These are phyloP conservation scores for Calidris pygmaea DNA, from an alignment of 2,113 vertebrate genomes.

Conservation along the genomic window DNA sequence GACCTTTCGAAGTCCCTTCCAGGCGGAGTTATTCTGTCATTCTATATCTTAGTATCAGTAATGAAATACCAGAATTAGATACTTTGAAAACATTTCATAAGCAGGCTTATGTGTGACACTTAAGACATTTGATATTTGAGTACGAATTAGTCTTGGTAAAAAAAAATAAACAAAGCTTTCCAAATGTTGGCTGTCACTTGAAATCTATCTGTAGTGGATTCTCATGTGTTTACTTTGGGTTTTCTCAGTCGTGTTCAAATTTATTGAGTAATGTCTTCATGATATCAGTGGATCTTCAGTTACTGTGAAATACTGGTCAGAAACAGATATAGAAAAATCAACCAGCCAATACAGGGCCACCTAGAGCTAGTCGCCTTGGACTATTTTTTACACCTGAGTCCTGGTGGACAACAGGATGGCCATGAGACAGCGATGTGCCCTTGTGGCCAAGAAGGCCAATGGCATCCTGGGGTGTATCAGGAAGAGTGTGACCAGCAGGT, in stretches of 20 bases:
- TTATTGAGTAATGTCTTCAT: not conserved
- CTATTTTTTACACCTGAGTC: too few relatives aligned
- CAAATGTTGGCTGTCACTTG: not conserved
- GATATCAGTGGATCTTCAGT: not conserved
- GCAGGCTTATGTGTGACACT: not conserved
- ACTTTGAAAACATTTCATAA: not conserved
- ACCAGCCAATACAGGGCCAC: not conserved
- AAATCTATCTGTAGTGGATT: not conserved
- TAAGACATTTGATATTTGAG: not conserved
- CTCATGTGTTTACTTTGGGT: not conserved
- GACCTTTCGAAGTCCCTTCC: not conserved
- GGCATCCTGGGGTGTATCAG: too few relatives aligned
- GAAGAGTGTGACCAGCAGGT: too few relatives aligned
- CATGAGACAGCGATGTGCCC: too few relatives aligned
- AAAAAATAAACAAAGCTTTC: fast-evolving
- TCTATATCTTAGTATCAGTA: not conserved
- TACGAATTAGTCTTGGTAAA: not conserved
- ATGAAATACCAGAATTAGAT: not conserved
- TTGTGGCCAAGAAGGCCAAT: too few relatives aligned
- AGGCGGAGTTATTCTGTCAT: not conserved
- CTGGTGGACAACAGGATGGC: too few relatives aligned
- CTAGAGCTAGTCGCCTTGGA: not conserved
- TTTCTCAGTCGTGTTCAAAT: not conserved
- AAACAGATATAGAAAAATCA: not conserved
- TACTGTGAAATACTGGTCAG: not conserved